These are phyloP conservation scores for Sialis lutaria DNA, from an alignment of 2,888 invertebrate genomes.

Conservation along the genomic window DNA sequence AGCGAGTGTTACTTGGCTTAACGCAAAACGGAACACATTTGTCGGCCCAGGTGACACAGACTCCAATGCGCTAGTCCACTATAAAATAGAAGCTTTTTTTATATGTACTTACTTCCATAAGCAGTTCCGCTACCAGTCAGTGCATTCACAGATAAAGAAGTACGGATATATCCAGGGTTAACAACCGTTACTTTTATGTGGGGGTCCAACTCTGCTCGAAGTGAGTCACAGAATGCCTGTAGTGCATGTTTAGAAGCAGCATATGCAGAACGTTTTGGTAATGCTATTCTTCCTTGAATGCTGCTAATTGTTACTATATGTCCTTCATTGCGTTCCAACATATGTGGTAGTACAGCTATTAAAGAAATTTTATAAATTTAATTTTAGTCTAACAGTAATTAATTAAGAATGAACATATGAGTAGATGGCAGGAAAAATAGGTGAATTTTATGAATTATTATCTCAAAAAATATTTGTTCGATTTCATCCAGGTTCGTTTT, in stretches of 20 bases:
- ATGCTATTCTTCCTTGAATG: conserved; percentile 78
- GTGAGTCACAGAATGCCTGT: conserved; percentile 82
- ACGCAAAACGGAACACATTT: too few species aligned
- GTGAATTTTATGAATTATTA: too few species aligned
- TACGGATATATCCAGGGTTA: conserved; percentile 80
- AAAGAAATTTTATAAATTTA: conserved; percentile 13
- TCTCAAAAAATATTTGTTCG: too few species aligned
- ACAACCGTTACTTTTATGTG: conserved; percentile 72
- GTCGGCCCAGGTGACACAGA: too few species aligned
- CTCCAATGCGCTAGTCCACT: too few species aligned
- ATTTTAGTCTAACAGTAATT: too few species aligned
- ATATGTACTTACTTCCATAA: conserved; percentile 45
- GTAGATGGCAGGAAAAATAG: too few species aligned
- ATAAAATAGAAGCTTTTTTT: neutral
- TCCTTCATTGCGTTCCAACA: conserved; percentile 59
- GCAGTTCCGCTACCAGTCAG: conserved; percentile 60
- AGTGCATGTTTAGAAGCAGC: conserved; percentile 88
- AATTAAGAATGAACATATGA: too few species aligned
- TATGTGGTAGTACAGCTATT: conserved; percentile 64
- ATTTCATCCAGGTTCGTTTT: too few species aligned
- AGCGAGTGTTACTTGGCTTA: too few species aligned
- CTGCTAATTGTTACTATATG: conserved; percentile 82
- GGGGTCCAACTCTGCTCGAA: conserved; percentile 70
- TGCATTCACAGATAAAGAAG: conserved; percentile 84
- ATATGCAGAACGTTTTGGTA: conserved; percentile 80